Conservation (phyloP, 2,797 vertebrate genomes). For the Anguilla megastoma region DNA sequence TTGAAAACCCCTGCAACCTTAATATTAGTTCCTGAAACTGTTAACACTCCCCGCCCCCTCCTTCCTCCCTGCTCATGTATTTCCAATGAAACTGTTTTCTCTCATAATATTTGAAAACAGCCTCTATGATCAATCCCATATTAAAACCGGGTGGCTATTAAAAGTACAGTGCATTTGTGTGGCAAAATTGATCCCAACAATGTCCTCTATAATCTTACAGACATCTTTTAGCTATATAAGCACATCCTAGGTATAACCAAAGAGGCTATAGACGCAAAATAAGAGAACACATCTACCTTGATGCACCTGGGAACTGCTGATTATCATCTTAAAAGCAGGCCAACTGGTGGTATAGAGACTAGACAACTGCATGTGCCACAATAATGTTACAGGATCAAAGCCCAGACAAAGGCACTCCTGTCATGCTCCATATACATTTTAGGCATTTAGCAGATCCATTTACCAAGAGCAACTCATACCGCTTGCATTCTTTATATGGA, state of each 20-base stretch:
- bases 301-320: not conserved
- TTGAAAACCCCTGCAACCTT: not conserved
- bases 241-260: not conserved
- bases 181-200: not conserved
- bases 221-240: not conserved
- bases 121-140: constrained; percentile 33
- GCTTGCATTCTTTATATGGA: not conserved
- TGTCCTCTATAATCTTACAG: constrained; percentile 1
- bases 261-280: not conserved
- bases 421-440: not conserved
- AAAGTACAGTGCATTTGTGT: constrained; percentile 1
- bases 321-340: not conserved
- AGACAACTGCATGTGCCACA: not conserved
- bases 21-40: not conserved
- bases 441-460: not conserved
- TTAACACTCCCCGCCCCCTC: not conserved
- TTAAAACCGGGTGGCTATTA: constrained; percentile 30
- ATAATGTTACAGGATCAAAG: not conserved
- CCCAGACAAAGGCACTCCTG: not conserved
- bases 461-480: not conserved
- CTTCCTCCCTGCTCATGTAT: not conserved
- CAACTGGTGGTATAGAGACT: not conserved
- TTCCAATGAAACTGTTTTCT: not conserved
- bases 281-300: not conserved
- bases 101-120: constrained; percentile 17